These are phyloP conservation scores for Pteronotus mesoamericanus DNA, from an alignment of 2,797 vertebrate genomes.

Conservation along the genomic window DNA sequence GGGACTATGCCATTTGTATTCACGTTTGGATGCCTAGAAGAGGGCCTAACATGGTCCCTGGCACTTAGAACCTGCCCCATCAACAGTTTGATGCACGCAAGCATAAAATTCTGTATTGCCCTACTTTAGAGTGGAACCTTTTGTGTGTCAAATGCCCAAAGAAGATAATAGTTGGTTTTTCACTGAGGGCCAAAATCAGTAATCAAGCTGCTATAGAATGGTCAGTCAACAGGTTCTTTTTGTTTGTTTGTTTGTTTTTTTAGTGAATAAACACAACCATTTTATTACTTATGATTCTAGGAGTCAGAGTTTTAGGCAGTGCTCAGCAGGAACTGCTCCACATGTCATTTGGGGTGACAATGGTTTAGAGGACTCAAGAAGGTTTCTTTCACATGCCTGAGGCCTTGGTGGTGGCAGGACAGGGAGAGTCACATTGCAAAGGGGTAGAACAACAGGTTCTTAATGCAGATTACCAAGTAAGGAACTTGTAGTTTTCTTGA, in stretches of 20 bases:
- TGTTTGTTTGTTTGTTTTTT: neutral
- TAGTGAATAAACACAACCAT: neutral
- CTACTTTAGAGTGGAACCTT: conserved; percentile 3
- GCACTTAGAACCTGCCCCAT: neutral
- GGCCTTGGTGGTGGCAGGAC: neutral
- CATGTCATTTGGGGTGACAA: neutral
- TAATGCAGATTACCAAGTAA: neutral
- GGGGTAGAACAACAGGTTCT: neutral
- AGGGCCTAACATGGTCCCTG: neutral
- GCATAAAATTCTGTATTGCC: neutral
- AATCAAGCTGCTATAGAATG: neutral
- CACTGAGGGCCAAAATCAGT: neutral
- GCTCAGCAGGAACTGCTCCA: neutral
- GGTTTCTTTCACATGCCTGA: neutral
- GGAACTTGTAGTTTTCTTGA: neutral
- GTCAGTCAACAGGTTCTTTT: neutral
- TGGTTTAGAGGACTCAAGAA: neutral
- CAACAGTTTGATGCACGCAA: neutral
- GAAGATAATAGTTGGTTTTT: neutral
- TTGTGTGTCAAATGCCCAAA: conserved; percentile 18
- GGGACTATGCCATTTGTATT: neutral
- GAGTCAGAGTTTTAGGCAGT: neutral
- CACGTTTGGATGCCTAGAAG: neutral
- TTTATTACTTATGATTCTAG: neutral
- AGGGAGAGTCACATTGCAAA: neutral